A percentile compares a stretch with the other conserved stretches of the same genome.
Conservation (phyloP, 2,797 vertebrate species). For the Harpagifer antarcticus region DNA sequence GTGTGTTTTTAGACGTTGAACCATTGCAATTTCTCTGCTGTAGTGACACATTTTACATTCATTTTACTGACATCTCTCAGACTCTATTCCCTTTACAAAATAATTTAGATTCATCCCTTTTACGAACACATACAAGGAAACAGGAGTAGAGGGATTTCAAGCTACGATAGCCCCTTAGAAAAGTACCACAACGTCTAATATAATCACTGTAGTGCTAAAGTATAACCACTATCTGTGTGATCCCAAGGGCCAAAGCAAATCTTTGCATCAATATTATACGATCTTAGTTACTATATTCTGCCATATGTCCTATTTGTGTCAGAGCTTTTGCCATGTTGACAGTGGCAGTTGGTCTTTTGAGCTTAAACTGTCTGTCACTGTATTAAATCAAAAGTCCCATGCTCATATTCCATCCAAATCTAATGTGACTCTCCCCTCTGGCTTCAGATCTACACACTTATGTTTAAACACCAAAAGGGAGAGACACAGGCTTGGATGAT, state of each 20-base stretch:
- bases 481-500: conserved; percentile 50
- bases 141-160: conserved; percentile 5
- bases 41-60: background rate
- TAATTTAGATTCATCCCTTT: background rate
- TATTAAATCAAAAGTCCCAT: conserved; percentile 30
- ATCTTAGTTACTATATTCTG: conserved; percentile 31
- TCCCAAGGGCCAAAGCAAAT: conserved; percentile 10
- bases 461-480: conserved; percentile 52
- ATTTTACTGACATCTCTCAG: background rate
- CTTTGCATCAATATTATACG: conserved; percentile 12
- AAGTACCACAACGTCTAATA: conserved; percentile 12
- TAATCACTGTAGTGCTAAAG: conserved; percentile 19
- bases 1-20: conserved; percentile 5
- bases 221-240: conserved; percentile 43
- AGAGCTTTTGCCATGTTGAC: conserved; percentile 11
- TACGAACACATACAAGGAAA: conserved; percentile 2
- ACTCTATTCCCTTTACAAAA: conserved; percentile 6
- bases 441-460: conserved; percentile 49
- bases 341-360: background rate
- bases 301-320: conserved; percentile 42
- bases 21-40: conserved; percentile 16
- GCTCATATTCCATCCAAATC: conserved; percentile 49
- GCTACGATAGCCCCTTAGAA: conserved; percentile 8
- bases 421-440: conserved; percentile 48
- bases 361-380: conserved; percentile 18